Percentiles rank a stretch among this genome's conserved stretches.
These are phyloP conservation scores for Hippotragus niger DNA, from an alignment of 2,113 vertebrate genomes.

Conservation along the genomic window DNA sequence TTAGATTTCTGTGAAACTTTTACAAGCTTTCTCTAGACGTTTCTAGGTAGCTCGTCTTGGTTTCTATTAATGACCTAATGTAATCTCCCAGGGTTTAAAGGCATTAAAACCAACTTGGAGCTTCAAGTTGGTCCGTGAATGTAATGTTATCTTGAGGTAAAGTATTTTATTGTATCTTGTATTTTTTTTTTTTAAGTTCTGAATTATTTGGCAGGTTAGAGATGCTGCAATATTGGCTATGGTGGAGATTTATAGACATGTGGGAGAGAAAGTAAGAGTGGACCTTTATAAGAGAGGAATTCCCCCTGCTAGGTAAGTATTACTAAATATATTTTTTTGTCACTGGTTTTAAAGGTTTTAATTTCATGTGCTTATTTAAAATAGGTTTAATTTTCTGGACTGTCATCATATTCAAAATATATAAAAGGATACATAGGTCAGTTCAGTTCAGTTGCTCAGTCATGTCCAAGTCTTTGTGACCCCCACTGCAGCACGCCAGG, in stretches of 20 bases:
- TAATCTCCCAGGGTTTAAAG: not conserved
- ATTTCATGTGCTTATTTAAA: not conserved
- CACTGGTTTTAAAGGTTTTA: conserved; percentile 2
- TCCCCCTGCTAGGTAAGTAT: conserved; percentile 89
- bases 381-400: not conserved
- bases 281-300: conserved; percentile 92
- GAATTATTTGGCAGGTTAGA: conserved; percentile 86
- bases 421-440: not conserved
- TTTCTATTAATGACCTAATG: not conserved
- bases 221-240: conserved; percentile 88
- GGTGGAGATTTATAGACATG: conserved; percentile 94
- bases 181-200: not conserved
- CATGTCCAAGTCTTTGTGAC: rapidly evolving
- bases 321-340: not conserved
- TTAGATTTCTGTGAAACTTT: conserved; percentile 18
- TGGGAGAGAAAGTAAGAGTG: conserved; percentile 90
- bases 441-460: not conserved
- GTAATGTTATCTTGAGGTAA: not conserved
- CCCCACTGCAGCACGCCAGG: not conserved
- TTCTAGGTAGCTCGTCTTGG: not conserved
- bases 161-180: not conserved
- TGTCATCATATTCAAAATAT: conserved; percentile 6
- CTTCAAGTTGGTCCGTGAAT: not conserved
- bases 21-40: not conserved
- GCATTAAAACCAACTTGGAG: not conserved